phyloP scores from a whole-genome alignment of 2,113 vertebrate species.

The Herpailurus yagouaroundi region DNA sequence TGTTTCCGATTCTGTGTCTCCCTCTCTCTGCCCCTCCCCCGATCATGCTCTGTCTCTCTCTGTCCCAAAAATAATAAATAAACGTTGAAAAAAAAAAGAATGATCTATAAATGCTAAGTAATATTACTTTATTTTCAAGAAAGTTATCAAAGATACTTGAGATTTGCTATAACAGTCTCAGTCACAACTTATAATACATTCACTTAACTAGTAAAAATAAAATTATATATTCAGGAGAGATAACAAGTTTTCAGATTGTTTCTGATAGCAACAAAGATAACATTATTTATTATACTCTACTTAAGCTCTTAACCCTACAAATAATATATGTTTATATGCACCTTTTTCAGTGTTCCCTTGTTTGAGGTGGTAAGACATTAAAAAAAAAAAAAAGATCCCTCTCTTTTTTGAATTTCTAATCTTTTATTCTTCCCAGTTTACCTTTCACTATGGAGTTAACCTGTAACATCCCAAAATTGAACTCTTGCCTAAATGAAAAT shows the following conservation, averaged over 20 bases:
- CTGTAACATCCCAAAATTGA: background rate
- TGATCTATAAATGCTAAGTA: background rate
- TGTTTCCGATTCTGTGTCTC: no score
- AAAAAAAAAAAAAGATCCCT: background rate
- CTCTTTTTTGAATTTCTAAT: background rate
- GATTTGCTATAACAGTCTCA: background rate
- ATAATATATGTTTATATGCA: background rate
- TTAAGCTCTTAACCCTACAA: background rate
- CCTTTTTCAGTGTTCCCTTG: background rate
- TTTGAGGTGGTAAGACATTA: background rate
- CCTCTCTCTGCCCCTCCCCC: no score
- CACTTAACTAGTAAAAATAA: background rate
- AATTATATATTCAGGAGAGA: background rate
- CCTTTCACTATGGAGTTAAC: background rate
- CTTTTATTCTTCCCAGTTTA: background rate
- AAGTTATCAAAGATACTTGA: background rate
- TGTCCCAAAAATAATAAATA: no score
- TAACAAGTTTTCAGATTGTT: background rate
- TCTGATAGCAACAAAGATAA: background rate
- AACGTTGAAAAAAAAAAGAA: no score
- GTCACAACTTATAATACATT: background rate
- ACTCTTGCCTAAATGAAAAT: background rate
- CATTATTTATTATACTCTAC: background rate
- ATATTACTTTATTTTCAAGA: background rate
- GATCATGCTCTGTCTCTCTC: no score